These are phyloP conservation scores for Porites cylindrica DNA, from an alignment of 92 coral and sea anemone genomes.

Conservation along the genomic window DNA sequence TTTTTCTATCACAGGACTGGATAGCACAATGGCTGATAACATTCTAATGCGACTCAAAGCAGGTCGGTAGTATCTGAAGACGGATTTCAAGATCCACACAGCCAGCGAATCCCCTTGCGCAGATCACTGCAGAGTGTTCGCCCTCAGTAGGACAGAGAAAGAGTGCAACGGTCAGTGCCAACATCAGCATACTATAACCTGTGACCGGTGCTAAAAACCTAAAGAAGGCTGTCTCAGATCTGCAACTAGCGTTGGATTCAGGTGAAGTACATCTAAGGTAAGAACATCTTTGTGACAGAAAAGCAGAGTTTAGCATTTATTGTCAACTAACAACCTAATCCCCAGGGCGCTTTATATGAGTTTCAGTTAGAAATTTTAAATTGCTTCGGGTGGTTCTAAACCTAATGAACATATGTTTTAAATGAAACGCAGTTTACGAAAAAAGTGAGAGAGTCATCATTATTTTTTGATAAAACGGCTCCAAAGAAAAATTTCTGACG, in stretches of 20 bases:
- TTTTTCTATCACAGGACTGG: no score
- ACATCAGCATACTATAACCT: slow-evolving; percentile 14
- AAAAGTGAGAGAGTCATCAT: no score
- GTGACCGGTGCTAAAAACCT: slow-evolving; percentile 22
- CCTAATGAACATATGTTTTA: no score
- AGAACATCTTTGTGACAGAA: no score
- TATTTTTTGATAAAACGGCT: no score
- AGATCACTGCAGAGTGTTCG: slow-evolving; percentile 26
- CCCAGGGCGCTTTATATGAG: slow-evolving; percentile 1
- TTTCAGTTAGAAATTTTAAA: no score
- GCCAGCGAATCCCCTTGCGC: slow-evolving; percentile 23
- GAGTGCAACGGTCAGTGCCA: slow-evolving; percentile 13
- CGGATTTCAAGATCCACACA: slow-evolving; percentile 40
- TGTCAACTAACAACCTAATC: no score
- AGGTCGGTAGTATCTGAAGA: slow-evolving; percentile 20
- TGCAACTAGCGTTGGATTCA: slow-evolving; percentile 7
- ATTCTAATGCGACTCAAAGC: slow-evolving; percentile 28
- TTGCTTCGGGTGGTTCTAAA: no score
- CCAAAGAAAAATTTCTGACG: no score
- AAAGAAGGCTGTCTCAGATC: slow-evolving; percentile 13
- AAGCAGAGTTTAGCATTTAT: no score
- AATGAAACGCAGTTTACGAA: no score
- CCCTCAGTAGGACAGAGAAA: slow-evolving; percentile 3
- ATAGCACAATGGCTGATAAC: no score
- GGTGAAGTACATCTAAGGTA: not conserved